A percentile compares a stretch with the other conserved stretches of the same genome.
Evolutionary conservation across 92 coral and sea anemone species (phyloP).

Genomic region (Ricordea florida): DNA sequence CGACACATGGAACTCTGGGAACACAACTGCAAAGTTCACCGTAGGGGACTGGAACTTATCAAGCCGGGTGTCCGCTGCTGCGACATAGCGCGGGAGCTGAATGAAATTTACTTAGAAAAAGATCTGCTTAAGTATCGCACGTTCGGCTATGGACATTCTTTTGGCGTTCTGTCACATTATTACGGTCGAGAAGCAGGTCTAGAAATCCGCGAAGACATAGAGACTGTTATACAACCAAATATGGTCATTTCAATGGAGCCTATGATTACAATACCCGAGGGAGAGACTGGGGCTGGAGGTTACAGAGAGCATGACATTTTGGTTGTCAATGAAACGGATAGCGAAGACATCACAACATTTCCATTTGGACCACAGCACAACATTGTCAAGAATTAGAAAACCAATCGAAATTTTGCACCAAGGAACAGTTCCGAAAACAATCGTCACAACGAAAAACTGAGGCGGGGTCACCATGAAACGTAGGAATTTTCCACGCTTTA

Average conservation of each 20-base stretch:
- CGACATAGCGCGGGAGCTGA: constrained; percentile 86
- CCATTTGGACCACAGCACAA: constrained; percentile 83
- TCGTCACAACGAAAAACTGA: too few species aligned
- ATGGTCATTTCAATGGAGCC: constrained; percentile 98
- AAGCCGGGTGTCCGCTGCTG: constrained; percentile 83
- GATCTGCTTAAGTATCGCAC: constrained; percentile 82
- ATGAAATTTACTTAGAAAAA: constrained; percentile 72
- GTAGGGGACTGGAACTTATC: constrained; percentile 85
- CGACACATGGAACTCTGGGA: constrained; percentile 95
- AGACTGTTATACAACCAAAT: constrained; percentile 80
- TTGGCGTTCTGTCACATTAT: constrained; percentile 89
- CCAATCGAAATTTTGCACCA: too few species aligned
- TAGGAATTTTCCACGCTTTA: too few species aligned
- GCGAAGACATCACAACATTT: constrained; percentile 75
- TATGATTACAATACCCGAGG: constrained; percentile 89
- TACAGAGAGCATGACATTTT: constrained; percentile 89
- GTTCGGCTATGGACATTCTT: constrained; percentile 92
- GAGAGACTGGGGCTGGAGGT: constrained; percentile 89
- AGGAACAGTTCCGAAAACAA: too few species aligned
- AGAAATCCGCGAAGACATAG: constrained; percentile 88
- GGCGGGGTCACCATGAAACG: too few species aligned
- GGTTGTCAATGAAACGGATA: constrained; percentile 75
- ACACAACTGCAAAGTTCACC: constrained; percentile 83
- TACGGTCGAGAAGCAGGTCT: constrained; percentile 96
- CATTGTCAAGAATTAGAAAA: constrained; percentile 66